Percentiles rank a stretch among this genome's conserved stretches.
These are phyloP conservation scores for Talpa occidentalis DNA, from an alignment of 2,113 vertebrate genomes.

Conservation along the genomic window DNA sequence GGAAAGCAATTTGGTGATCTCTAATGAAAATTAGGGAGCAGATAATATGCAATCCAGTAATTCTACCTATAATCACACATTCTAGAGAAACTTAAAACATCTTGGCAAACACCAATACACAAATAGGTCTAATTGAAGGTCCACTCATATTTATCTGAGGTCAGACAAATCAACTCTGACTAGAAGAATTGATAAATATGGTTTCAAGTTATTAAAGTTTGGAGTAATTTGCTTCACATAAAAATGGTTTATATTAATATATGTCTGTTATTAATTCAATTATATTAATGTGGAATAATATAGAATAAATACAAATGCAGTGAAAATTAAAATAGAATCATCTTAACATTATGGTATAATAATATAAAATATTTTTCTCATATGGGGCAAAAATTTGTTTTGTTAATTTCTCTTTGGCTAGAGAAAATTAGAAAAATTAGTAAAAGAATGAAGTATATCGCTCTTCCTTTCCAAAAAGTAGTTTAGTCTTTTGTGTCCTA, in stretches of 20 bases:
- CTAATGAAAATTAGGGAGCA: background rate
- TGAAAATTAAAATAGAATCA: constrained; percentile 25
- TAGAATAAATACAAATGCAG: background rate
- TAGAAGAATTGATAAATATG: background rate
- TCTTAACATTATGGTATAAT: background rate
- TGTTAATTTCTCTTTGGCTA: background rate
- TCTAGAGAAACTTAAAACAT: background rate
- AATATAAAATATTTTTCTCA: background rate
- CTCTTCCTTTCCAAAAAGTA: background rate
- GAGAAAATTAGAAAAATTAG: background rate
- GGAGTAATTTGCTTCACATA: background rate
- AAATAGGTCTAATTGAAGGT: background rate
- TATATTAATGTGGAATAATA: too few relatives aligned
- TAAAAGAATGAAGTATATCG: background rate
- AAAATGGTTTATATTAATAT: background rate
- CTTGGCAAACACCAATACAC: background rate
- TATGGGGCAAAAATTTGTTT: background rate
- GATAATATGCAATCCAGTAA: background rate
- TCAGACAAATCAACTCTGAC: background rate
- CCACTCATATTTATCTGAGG: background rate
- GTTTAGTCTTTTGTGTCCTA: background rate
- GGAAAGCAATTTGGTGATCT: background rate
- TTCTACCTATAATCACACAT: background rate
- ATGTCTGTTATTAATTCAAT: too few relatives aligned
- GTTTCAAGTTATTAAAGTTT: background rate